Evolutionary conservation across 2,797 vertebrate species (phyloP).

Genomic region (Sphenodon punctatus): DNA sequence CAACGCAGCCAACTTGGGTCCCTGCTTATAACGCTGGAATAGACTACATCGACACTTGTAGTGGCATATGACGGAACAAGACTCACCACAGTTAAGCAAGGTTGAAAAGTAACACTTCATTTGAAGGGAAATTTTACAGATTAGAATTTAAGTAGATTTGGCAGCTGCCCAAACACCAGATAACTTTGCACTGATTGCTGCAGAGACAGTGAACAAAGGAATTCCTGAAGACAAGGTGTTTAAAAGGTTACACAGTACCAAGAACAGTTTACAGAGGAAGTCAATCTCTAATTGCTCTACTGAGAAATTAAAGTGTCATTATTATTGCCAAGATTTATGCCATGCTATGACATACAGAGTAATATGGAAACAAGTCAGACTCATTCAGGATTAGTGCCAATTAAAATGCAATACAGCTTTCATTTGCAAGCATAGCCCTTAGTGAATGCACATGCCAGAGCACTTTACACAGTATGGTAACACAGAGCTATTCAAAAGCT

Average conservation of each 20-base stretch:
- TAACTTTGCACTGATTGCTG: not conserved
- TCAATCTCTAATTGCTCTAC: not conserved
- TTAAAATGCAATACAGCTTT: not conserved
- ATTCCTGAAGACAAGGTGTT: not conserved
- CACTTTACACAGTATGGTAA: not conserved
- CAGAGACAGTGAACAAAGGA: not conserved
- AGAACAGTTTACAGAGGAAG: not conserved
- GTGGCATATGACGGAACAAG: not conserved
- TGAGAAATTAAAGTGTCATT: not conserved
- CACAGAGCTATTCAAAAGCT: not conserved
- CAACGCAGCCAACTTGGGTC: not conserved
- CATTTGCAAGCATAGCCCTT: not conserved
- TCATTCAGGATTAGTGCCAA: not conserved
- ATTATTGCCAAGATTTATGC: not conserved
- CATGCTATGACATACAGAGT: not conserved
- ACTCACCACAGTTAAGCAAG: not conserved
- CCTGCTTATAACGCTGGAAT: not conserved
- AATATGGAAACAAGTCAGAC: not conserved
- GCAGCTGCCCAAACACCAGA: not conserved
- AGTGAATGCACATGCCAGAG: not conserved
- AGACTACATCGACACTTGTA: fast-evolving
- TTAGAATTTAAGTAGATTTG: not conserved
- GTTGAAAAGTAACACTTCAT: not conserved
- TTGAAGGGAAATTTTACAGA: not conserved
- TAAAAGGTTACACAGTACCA: not conserved